Evolutionary conservation across 2,797 vertebrate species (phyloP).

Genomic region (Gymnothorax javanicus): DNA sequence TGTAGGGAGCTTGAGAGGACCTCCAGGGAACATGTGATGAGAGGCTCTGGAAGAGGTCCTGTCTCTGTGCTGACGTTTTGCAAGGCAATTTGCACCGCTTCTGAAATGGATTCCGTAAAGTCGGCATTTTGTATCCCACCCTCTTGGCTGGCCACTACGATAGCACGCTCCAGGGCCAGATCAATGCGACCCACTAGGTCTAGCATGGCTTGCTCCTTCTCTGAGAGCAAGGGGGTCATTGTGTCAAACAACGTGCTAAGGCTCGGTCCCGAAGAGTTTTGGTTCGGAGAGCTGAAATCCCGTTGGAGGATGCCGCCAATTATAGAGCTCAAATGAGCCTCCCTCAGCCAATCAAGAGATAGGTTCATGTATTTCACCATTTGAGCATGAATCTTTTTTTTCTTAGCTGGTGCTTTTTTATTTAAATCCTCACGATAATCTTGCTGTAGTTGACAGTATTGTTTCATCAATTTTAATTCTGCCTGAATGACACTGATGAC

Average conservation of each 20-base stretch:
- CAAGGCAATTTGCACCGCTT: constrained; percentile 47
- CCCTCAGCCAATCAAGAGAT: constrained; percentile 61
- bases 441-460: constrained; percentile 52
- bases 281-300: constrained; percentile 53
- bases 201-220: constrained; percentile 53
- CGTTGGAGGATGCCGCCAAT: constrained; percentile 61
- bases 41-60: constrained; percentile 18
- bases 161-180: constrained; percentile 54
- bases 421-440: neutral
- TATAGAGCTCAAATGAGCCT: constrained; percentile 52
- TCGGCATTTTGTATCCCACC: constrained; percentile 59
- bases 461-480: constrained; percentile 46
- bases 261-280: constrained; percentile 51
- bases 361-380: constrained; percentile 57
- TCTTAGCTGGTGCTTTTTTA: constrained; percentile 35
- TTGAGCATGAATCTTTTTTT: constrained; percentile 48
- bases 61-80: constrained; percentile 32
- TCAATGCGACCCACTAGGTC: constrained; percentile 52
- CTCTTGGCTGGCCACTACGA: constrained; percentile 54
- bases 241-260: constrained; percentile 58
- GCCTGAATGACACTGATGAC: constrained; percentile 50
- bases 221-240: constrained; percentile 40
- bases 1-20: constrained; percentile 53
- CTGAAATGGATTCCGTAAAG: constrained; percentile 54
- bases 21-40: constrained; percentile 52